Evolutionary conservation across 2,888 invertebrate species (phyloP), one percentile per base, ranked within the genome.

Genomic region (Sicus ferrugineus): DNA sequence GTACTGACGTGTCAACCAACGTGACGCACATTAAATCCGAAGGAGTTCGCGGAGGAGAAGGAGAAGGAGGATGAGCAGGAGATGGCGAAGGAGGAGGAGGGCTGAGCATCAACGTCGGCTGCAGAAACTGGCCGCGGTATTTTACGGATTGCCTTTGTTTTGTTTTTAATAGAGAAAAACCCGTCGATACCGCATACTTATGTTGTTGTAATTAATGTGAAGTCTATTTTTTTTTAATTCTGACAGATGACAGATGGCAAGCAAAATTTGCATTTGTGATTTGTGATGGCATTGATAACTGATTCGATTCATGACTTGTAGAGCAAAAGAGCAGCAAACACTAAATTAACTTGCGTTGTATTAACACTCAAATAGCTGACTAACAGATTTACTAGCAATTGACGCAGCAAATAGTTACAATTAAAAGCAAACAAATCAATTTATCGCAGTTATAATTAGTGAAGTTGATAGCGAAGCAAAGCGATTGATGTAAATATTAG

Each of bases 391-490:
- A 61, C 19, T 50, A 69, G 21, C 67, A 50, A 64, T 68, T 67
- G 68, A 64, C 70, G 73, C 69, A 73, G 48, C 73, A 72, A 73
- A 58, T 38, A 46, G 46, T 46, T 67, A 46, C 67, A 48, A 64
- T 31, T 21, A 63, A 56, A 63, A 31, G 6, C 23, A 58, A 59
- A 28, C 58, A 48, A 56, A 59, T 56, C 23, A 65, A 65, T 52
- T 65, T 63, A 48, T 23, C 46, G 48, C 26, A 72, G 72, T 75
- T 76, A 73, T 69, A 79, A 79, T 77, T 79, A 79, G 79, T 74
- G 73, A 76, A 76, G 76, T 73, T 76, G 70, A 67, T 58, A 72
- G 68, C 26, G 58, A 62, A 70, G 62, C 31, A 62, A 62, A 70
- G 21, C 56, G 68, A 54, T 48, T 72, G 66, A 34, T 70, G 72